Evolutionary conservation across 30 jellyfish, hydroid and myxozoan genomes (phyloP).

Genomic region (Catostylus mosaicus): DNA sequence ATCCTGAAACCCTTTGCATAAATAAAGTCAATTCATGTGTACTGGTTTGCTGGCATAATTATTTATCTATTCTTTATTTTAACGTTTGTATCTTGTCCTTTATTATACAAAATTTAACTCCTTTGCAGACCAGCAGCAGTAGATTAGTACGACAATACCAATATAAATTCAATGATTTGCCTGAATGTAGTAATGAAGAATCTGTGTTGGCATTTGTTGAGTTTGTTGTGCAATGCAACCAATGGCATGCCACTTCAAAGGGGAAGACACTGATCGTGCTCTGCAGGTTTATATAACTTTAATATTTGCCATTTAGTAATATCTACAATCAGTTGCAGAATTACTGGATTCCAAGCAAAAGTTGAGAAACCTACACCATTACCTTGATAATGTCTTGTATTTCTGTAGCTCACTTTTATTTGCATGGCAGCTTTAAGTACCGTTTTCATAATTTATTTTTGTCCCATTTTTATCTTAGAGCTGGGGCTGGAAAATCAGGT

Average conservation of each 20-base stretch:
- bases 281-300: slow-evolving; percentile 56
- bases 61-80: background rate
- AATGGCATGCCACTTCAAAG: slow-evolving; percentile 27
- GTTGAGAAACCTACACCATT: too few species aligned
- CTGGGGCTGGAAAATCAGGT: slow-evolving; percentile 91
- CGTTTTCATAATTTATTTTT: too few species aligned
- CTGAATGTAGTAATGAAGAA: slow-evolving; percentile 32
- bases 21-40: too few species aligned
- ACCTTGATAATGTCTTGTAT: too few species aligned
- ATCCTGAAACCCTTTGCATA: too few species aligned
- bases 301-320: too few species aligned
- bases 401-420: too few species aligned
- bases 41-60: background rate
- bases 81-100: too few species aligned
- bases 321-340: too few species aligned
- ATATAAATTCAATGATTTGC: slow-evolving; percentile 71
- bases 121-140: slow-evolving; percentile 35
- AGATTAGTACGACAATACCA: slow-evolving; percentile 67
- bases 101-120: background rate
- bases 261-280: slow-evolving; percentile 35
- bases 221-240: slow-evolving; percentile 40
- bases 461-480: slow-evolving; percentile 46
- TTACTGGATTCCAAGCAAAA: too few species aligned
- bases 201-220: slow-evolving; percentile 29
- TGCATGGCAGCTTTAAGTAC: too few species aligned